Conservation (phyloP, 2,797 vertebrate genomes). For the Hoplostethus atlanticus region DNA sequence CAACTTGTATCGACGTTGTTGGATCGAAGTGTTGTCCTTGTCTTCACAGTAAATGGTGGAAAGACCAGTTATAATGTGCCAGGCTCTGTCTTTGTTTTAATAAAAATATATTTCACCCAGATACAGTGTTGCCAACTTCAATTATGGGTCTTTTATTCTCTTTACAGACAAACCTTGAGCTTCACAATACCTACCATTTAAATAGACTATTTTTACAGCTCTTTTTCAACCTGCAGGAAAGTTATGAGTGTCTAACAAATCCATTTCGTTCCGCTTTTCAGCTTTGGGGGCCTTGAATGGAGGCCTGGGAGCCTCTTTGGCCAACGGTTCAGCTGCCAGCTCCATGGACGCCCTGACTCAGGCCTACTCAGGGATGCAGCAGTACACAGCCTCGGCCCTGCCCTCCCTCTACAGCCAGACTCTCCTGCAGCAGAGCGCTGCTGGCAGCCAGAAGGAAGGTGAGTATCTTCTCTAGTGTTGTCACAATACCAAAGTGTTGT, state of each 20-base stretch:
- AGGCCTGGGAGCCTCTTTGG: conserved; percentile 94
- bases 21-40: no score
- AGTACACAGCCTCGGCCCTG: conserved; percentile 96
- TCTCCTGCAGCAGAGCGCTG: conserved; percentile 93
- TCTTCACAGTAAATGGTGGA: no score
- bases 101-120: background rate
- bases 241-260: background rate
- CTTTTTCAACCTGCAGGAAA: background rate
- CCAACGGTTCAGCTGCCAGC: conserved; percentile 92
- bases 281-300: conserved; percentile 97
- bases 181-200: no score
- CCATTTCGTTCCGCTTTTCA: conserved; percentile 73
- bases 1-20: no score
- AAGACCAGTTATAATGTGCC: no score
- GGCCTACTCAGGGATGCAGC: conserved; percentile 99
- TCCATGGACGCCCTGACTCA: conserved; percentile 98
- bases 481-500: no score
- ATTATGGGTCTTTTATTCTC: background rate
- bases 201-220: background rate
- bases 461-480: conserved; percentile 48
- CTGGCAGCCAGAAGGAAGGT: conserved; percentile 98
- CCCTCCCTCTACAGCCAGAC: conserved; percentile 97
- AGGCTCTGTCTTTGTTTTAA: no score
- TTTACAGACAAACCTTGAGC: background rate
- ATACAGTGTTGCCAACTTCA: background rate